phyloP scores from a whole-genome alignment of 2,113 vertebrate genomes.

The Menura novaehollandiae region DNA sequence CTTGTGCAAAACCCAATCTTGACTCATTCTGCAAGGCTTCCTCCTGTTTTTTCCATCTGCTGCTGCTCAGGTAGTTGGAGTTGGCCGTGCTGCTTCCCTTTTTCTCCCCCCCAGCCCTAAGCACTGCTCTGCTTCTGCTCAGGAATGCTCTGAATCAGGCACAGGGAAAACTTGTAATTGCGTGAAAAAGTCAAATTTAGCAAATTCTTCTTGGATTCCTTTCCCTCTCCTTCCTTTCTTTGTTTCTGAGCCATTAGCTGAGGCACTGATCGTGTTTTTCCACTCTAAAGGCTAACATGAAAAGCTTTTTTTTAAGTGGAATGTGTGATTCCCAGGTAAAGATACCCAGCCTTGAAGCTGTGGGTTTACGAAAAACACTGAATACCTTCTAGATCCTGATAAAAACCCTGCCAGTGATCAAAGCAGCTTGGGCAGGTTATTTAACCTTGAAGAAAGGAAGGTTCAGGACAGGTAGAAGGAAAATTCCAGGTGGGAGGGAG shows the following conservation, averaged over 20 bases:
- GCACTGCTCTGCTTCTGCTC: background rate
- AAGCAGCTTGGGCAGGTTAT: background rate
- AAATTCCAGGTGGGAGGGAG: background rate
- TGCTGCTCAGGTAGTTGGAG: background rate
- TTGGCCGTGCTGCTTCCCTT: background rate
- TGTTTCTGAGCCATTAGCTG: background rate
- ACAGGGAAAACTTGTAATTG: background rate
- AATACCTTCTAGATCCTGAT: background rate
- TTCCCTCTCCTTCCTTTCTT: background rate
- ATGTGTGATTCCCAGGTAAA: background rate
- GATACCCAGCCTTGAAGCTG: background rate
- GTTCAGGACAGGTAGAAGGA: background rate
- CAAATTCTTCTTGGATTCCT: background rate
- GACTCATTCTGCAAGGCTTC: background rate
- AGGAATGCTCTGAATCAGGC: fast-evolving
- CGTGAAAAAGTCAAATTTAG: background rate
- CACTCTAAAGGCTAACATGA: background rate
- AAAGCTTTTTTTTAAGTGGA: background rate
- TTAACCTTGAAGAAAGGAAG: background rate
- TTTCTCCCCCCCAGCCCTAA: fast-evolving
- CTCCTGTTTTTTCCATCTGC: conserved; percentile 38
- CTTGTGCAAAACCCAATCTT: background rate
- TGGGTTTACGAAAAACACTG: background rate
- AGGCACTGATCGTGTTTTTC: background rate
- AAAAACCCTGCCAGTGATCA: background rate